Evolutionary conservation across 1,140 invertebrate species (phyloP), one percentile per base, ranked within the genome.

Genomic region (Chironomus striatipennis): DNA sequence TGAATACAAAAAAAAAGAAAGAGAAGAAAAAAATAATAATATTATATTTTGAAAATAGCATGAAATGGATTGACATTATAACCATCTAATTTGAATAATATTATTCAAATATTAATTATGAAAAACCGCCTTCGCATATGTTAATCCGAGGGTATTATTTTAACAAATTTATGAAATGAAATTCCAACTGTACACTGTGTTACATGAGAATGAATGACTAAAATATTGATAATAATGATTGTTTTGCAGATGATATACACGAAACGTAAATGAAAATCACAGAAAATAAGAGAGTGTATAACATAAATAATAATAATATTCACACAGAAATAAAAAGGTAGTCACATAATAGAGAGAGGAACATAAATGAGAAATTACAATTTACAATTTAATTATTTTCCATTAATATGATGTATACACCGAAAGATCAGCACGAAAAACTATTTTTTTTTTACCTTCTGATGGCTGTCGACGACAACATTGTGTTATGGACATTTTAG

Each of bases 211-310:
- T 57, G 47, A 57, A 57, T 57, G 47, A 57, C 47, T 57, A 57
- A 57, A 57, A 57, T 57, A 57, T 57, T 57, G 47, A 57, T 57
- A 57, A 57, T 57, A 57, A 57, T 57, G 47, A 57, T 57, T 57
- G 47, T 57, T 57, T 12, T 57, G 47, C 47, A 57, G 47, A 57
- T 57, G 47, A 57, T 57, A 57, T 57, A 57, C 47, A 57, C 47
- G 47, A 57, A 57, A 57, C 47, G 12, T 57, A 57, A 57, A 57
- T 57, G 47, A 57, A 57, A 57, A n/a, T 57, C n/a, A 57, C 47
- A n/a, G 47, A n/a, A 57, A 57, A 57, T 15, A 57, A 57, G n/a
- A 57, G 5, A 15, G 47, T 57, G 47, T n/a, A 57, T 12, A 57
- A 57, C 47, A 57, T 57, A 57, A 57, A 57, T n/a, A 15, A n/a